Evolutionary conservation across 2,113 vertebrate genomes (phyloP), one percentile per base, ranked within the genome.

Genomic region (Cygnus buccinator): DNA sequence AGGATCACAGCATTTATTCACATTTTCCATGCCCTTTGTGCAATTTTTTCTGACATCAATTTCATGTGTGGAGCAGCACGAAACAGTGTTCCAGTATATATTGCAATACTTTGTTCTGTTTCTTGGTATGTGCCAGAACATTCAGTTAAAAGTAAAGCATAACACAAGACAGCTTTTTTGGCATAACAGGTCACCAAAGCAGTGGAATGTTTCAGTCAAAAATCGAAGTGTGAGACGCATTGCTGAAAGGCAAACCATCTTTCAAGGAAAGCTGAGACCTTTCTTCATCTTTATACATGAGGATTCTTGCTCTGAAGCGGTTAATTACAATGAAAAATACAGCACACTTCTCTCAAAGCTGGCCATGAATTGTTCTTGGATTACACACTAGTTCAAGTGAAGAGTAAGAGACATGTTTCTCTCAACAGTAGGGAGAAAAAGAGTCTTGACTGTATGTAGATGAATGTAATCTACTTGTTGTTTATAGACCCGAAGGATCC

Each of bases 231-330:
- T 66, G 89, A 96, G 92, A 94, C 89, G 71, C 67, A 19, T 48
- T 94, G 89, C 86, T 96, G 94, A 89, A 84, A 94, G 73, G 73
- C 83, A 94, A 89, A 44, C 94, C n/a, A 52, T 90, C 77, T 94
- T 92, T 90, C 86, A 92, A 67, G 77, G 84, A 84, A 93, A 95
- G 84, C 95, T 92, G 92, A 94, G 89, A 89, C 93, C 95, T 87
- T 89, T 97, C 79, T 87, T 95, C 93, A 90, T 96, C 73, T 96
- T 97, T 94, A 95, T 93, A 94, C 88, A 93, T 91, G 89, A 94
- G 81, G 29, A 93, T 14, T 76, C 81, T 87, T 91, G 74, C 81
- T 96, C 89, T 43, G 66, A 89, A 96, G 95, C 66, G 75, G 86
- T 94, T 95, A 96, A 96, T 94, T 94, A 79, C 80, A 94, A 81